Percentiles rank a stretch among this genome's conserved stretches.
Evolutionary conservation across 2,888 invertebrate genomes (phyloP).

Genomic region (Myopa testacea): DNA sequence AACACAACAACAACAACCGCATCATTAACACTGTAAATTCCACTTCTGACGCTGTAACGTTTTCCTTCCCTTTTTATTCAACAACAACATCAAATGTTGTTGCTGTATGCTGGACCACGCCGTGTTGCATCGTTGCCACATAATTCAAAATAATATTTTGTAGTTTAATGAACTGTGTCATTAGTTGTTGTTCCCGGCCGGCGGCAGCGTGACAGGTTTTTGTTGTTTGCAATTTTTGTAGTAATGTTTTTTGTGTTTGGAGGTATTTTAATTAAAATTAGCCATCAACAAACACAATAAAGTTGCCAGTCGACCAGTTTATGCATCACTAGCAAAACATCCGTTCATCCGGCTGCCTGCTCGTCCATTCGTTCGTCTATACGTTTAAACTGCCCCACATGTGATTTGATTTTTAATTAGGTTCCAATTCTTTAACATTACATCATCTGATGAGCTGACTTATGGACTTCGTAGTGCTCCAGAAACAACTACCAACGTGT

Average conservation of each 20-base stretch:
- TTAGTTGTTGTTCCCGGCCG: conserved; percentile 1
- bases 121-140: conserved; percentile 1
- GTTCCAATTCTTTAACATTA: neutral
- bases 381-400: neutral
- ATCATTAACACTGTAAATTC: too few relatives aligned
- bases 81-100: neutral
- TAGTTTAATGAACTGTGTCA: conserved; percentile 14
- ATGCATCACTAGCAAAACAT: neutral
- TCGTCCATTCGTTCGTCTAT: neutral
- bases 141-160: conserved; percentile 25
- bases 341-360: too few relatives aligned
- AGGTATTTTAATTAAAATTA: conserved; percentile 24
- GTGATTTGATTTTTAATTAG: conserved; percentile 26
- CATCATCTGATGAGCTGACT: neutral
- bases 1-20: too few relatives aligned
- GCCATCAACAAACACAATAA: neutral
- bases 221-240: neutral
- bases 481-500: too few relatives aligned
- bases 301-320: neutral
- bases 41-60: too few relatives aligned
- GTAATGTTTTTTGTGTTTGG: neutral
- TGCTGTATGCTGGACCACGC: neutral
- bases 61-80: neutral
- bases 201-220: neutral
- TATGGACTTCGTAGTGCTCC: too few relatives aligned